Conservation (phyloP, 2,888 invertebrate genomes). For the Heliconius hortense region DNA sequence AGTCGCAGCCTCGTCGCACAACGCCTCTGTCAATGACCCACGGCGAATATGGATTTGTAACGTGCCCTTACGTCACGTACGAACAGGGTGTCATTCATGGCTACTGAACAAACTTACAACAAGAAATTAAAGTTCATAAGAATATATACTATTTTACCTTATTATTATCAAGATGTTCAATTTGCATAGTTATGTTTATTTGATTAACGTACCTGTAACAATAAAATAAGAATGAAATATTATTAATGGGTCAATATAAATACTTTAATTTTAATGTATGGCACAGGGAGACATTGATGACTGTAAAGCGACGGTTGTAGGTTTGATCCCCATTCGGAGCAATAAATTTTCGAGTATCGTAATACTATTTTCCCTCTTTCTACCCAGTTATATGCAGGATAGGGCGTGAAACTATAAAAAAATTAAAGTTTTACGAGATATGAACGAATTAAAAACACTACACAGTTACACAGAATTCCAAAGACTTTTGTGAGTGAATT, state of each 20-base stretch:
- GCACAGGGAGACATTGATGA: background rate
- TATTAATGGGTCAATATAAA: background rate
- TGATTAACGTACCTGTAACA: slow-evolving; percentile 2
- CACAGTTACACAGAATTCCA: too few relatives aligned
- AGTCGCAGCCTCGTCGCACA: slow-evolving; percentile 3
- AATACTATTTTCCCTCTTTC: too few relatives aligned
- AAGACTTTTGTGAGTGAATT: too few relatives aligned
- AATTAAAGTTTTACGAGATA: too few relatives aligned
- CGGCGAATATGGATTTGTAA: slow-evolving; percentile 26
- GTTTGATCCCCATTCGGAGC: background rate
- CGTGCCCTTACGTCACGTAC: slow-evolving; percentile 25
- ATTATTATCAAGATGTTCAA: background rate
- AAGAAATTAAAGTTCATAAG: background rate
- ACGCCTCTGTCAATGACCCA: slow-evolving; percentile 30
- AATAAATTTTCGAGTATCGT: background rate
- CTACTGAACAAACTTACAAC: background rate
- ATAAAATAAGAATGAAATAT: background rate
- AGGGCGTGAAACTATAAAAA: too few relatives aligned
- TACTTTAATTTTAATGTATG: background rate
- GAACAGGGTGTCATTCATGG: slow-evolving; percentile 21
- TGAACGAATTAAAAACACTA: too few relatives aligned
- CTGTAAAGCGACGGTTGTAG: too few relatives aligned
- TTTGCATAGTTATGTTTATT: background rate
- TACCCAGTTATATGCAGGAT: too few relatives aligned
- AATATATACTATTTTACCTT: background rate